These are phyloP conservation scores for Anisognathus igniventris DNA, from an alignment of 2,797 vertebrate species.

Conservation along the genomic window DNA sequence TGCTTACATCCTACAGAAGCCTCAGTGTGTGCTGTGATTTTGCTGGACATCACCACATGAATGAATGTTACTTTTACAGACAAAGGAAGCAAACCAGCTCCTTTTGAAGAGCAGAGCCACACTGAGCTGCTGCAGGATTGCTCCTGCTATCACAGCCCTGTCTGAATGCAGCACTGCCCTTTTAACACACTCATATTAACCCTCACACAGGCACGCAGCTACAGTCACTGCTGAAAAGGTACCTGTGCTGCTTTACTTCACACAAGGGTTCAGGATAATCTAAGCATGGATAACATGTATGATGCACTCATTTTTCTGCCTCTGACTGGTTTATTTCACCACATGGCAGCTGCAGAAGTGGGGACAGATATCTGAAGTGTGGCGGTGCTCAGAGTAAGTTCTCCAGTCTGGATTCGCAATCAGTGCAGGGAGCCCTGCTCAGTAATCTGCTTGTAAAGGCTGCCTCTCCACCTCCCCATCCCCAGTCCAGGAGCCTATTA, in stretches of 20 bases:
- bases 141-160: neutral
- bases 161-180: neutral
- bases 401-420: neutral
- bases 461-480: slow-evolving; percentile 66
- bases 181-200: neutral
- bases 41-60: neutral
- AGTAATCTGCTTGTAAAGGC: slow-evolving; percentile 60
- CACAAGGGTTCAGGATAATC: neutral
- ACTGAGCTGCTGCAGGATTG: neutral
- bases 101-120: neutral
- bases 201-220: neutral
- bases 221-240: neutral
- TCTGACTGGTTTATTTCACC: neutral
- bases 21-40: neutral
- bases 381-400: neutral
- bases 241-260: neutral
- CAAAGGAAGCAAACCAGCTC: neutral
- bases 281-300: neutral
- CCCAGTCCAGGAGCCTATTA: slow-evolving; percentile 83
- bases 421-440: slow-evolving; percentile 13
- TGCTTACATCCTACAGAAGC: fast-evolving
- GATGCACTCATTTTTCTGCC: slow-evolving; percentile 23
- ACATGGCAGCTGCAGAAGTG: neutral
- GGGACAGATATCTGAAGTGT: slow-evolving; percentile 6
- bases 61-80: neutral